Base-by-base conservation (phyloP, 2,797 vertebrate species). In the Atherinosoma microstoma region DNA sequence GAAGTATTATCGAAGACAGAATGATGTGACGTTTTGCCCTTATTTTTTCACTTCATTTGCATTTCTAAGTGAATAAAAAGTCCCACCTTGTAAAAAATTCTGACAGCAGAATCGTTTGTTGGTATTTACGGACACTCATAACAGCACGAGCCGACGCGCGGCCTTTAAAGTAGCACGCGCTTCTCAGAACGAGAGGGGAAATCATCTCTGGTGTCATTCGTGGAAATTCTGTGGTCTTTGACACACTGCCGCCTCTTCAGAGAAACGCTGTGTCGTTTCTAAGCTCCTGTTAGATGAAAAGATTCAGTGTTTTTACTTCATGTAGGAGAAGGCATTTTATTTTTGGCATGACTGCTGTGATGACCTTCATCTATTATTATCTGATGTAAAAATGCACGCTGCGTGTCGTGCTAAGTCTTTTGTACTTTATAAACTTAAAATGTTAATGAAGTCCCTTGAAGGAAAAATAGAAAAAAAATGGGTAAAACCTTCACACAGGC, bases 141-240 rank as follows among this genome's bases (percentile, higher is more conserved):
- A 47, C 27, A 67, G n/a, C n/a, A 20, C 0, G 0, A 10, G 53
- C 65, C 7, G 15, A 16, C 61, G 4, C 6, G 20, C 40, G 36
- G 15, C 45, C 36, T 54, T 56, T 63, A 62, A 79, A 73, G 80
- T 67, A 59, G 51, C 22, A 0, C 32, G 67, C 6, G 64, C 30
- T 89, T 91, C 91, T 88, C 34, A 79, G 91, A 91, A 90, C 0
- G 12, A 80, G 36, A 74, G 66, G 65, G 89, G 88, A 90, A 90
- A 59, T 74, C 35, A 74, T 59, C 7, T 7, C 1, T 0, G n/a
- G 70, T 42, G 72, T 65, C 58, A 72, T 90, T 91, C 80, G 56
- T 13, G 32, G 85, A 91, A 92, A 67, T 27, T 45, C 30, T 78
- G 75, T 71, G 80, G 76, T 84, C 71, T 61, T 36, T 2, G 11